Conservation (phyloP, 2,113 vertebrate species). For the Phasianus colchicus region DNA sequence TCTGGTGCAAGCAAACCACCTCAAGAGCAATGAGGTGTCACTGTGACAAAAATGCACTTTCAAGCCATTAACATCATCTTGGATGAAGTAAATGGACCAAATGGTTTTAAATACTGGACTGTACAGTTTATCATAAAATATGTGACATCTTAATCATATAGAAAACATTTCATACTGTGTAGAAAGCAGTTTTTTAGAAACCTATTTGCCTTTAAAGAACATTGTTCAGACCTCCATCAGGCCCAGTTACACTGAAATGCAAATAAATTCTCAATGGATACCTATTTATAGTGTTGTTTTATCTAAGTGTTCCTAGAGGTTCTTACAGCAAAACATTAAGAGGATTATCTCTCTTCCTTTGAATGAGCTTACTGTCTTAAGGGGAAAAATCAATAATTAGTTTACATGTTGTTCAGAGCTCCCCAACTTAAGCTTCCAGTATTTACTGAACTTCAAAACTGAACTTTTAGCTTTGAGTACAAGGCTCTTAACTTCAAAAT, state of each 20-base stretch:
- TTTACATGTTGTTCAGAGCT: constrained; percentile 38
- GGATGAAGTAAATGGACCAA: not conserved
- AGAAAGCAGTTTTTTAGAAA: not conserved
- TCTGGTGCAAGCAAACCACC: not conserved
- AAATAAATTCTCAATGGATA: constrained; percentile 65
- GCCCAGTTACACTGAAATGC: not conserved
- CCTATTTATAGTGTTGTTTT: constrained; percentile 60
- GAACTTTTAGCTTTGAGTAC: constrained; percentile 17
- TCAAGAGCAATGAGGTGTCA: not conserved
- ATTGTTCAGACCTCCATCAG: not conserved
- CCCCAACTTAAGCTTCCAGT: constrained; percentile 20
- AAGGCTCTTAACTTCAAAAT: not conserved
- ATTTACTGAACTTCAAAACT: constrained; percentile 39
- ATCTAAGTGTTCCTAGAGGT: constrained; percentile 64
- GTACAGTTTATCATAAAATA: not conserved
- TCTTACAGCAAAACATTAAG: constrained; percentile 67
- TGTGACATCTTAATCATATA: not conserved
- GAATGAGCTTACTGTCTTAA: constrained; percentile 59
- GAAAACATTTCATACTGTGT: not conserved
- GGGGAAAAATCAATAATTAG: constrained; percentile 69
- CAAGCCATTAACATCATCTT: not conserved
- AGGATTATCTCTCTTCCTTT: constrained; percentile 71
- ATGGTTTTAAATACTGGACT: not conserved
- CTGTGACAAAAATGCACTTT: not conserved
- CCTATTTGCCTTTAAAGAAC: not conserved